These are phyloP conservation scores for Pseudobourletiella spinata DNA, from an alignment of 1,140 invertebrate genomes.

Conservation along the genomic window DNA sequence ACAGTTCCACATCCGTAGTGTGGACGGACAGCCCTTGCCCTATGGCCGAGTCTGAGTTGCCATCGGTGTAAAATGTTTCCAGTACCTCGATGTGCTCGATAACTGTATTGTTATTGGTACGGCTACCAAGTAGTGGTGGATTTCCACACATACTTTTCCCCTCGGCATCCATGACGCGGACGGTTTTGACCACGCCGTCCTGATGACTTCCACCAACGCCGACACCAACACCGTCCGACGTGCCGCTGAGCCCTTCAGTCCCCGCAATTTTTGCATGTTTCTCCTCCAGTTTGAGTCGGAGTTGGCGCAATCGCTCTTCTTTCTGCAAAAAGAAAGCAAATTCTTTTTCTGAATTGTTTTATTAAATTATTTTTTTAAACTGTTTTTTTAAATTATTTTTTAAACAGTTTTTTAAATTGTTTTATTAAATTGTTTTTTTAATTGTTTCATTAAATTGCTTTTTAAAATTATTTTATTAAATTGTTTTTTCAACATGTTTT, in stretches of 20 bases:
- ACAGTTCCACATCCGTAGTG: slow-evolving; percentile 75
- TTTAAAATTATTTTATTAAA: too few species aligned
- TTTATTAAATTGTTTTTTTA: too few species aligned
- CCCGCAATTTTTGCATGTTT: slow-evolving; percentile 47
- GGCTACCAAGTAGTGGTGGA: slow-evolving; percentile 39
- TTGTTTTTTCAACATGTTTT: too few species aligned
- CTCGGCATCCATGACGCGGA: slow-evolving; percentile 25
- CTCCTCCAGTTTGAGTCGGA: slow-evolving; percentile 68
- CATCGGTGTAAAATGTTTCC: slow-evolving; percentile 34
- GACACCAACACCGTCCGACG: background rate
- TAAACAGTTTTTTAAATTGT: too few species aligned
- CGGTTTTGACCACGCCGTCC: background rate
- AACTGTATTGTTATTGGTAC: slow-evolving; percentile 22
- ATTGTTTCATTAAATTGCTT: too few species aligned
- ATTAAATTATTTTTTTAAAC: too few species aligned
- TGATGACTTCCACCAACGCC: background rate
- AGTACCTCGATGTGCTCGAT: slow-evolving; percentile 35
- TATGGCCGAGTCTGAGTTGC: slow-evolving; percentile 59
- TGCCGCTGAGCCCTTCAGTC: background rate
- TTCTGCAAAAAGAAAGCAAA: slow-evolving; percentile 67
- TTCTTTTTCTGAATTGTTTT: too few species aligned
- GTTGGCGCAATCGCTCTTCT: slow-evolving; percentile 72
- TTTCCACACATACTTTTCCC: slow-evolving; percentile 38
- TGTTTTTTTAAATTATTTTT: too few species aligned
- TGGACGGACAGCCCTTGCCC: slow-evolving; percentile 60